Percentiles rank a stretch among this genome's conserved stretches.
Evolutionary conservation across 2,888 invertebrate genomes (phyloP).

Genomic region (Leptopilina drosophilae): DNA sequence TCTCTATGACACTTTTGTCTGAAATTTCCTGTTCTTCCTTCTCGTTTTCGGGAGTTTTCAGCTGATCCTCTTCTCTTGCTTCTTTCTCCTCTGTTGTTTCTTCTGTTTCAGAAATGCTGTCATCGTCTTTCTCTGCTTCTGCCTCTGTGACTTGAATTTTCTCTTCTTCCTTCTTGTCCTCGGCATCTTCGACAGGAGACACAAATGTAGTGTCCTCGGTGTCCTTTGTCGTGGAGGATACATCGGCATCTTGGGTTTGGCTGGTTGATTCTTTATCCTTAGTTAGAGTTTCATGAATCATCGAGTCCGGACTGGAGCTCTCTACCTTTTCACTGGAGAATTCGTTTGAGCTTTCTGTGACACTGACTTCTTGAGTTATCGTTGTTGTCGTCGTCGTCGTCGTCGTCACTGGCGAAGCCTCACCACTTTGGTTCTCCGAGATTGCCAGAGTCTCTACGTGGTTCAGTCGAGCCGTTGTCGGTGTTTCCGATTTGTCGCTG

Average conservation of each 20-base stretch:
- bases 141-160: conserved; percentile 43
- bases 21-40: conserved; percentile 48
- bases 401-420: conserved; percentile 49
- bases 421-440: conserved; percentile 58
- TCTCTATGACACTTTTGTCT: conserved; percentile 45
- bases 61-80: conserved; percentile 43
- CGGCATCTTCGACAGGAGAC: conserved; percentile 31
- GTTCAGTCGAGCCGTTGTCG: conserved; percentile 63
- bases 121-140: conserved; percentile 54
- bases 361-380: conserved; percentile 76
- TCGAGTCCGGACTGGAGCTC: conserved; percentile 62
- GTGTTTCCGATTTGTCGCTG: conserved; percentile 75
- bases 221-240: conserved; percentile 49
- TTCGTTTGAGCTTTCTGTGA: conserved; percentile 79
- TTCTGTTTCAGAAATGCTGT: conserved; percentile 15
- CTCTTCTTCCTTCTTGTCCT: conserved; percentile 45
- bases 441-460: conserved; percentile 69
- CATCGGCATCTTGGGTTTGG: conserved; percentile 56
- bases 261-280: conserved; percentile 50
- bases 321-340: conserved; percentile 83
- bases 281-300: conserved; percentile 55
- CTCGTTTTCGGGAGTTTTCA: conserved; percentile 52
- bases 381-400: conserved; percentile 49
- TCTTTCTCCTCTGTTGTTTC: conserved; percentile 28
- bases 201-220: conserved; percentile 42